These are phyloP conservation scores for Mamestra configurata DNA, from an alignment of 1,140 invertebrate genomes.

Conservation along the genomic window DNA sequence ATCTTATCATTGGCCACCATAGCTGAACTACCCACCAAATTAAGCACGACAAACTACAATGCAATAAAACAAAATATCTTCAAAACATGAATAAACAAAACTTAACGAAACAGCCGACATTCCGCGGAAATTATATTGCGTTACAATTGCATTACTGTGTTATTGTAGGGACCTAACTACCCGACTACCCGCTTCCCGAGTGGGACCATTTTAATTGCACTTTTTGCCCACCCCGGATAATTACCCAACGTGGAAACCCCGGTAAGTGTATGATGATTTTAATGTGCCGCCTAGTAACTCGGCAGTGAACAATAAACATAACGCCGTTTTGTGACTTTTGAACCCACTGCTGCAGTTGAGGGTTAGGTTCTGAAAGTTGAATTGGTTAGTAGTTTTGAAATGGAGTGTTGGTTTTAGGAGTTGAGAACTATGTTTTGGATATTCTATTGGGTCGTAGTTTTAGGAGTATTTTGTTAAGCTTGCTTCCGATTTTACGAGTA, in stretches of 20 bases:
- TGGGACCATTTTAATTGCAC: slow-evolving; percentile 56
- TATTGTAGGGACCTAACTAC: background rate
- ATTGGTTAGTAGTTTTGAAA: slow-evolving; percentile 12
- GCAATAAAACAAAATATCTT: slow-evolving; percentile 44
- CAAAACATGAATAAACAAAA: slow-evolving; percentile 40
- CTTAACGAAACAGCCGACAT: slow-evolving; percentile 28
- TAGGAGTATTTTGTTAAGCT: background rate
- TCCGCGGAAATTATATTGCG: slow-evolving; percentile 46
- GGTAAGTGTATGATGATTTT: slow-evolving; percentile 51
- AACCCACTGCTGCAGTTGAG: background rate
- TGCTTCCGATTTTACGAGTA: no score
- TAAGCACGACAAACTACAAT: slow-evolving; percentile 21
- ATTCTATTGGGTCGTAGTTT: background rate
- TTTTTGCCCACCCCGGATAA: slow-evolving; percentile 48
- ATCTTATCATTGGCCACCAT: no score
- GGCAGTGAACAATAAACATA: slow-evolving; percentile 35
- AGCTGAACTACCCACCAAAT: background rate
- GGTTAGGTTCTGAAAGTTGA: slow-evolving; percentile 9
- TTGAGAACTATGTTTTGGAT: background rate
- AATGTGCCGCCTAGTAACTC: slow-evolving; percentile 34
- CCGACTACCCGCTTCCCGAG: slow-evolving; percentile 30
- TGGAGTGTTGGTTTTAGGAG: slow-evolving; percentile 10
- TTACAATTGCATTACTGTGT: slow-evolving; percentile 49
- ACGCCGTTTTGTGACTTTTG: slow-evolving; percentile 40
- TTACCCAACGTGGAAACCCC: slow-evolving; percentile 41